A percentile compares a stretch with the other conserved stretches of the same genome.
Conservation (phyloP, 2,113 vertebrate species). For the Epinephelus lanceolatus region DNA sequence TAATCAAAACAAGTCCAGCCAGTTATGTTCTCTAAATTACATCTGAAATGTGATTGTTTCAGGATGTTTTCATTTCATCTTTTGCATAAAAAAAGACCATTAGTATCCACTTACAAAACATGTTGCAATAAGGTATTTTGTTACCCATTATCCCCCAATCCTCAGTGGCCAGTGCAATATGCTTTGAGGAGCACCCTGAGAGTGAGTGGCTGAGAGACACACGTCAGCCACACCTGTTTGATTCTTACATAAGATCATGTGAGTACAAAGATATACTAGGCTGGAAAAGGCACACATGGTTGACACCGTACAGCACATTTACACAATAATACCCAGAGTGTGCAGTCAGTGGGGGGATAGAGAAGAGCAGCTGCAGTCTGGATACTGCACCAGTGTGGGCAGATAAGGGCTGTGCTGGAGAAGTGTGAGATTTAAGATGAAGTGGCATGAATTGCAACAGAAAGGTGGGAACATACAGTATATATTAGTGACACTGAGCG, state of each 20-base stretch:
- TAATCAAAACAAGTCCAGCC: conserved; percentile 23
- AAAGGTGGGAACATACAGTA: conserved; percentile 36
- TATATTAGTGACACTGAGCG: conserved; percentile 23
- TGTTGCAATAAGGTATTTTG: not conserved
- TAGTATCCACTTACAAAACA: conserved; percentile 9
- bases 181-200: conserved; percentile 24
- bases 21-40: not conserved
- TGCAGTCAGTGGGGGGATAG: conserved; percentile 16
- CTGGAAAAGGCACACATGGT: conserved; percentile 28
- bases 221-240: conserved; percentile 61
- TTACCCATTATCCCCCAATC: conserved; percentile 3
- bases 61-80: not conserved
- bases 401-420: conserved; percentile 22
- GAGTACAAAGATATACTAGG: conserved; percentile 35
- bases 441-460: conserved; percentile 27
- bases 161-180: not conserved
- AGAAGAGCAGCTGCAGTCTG: conserved; percentile 44
- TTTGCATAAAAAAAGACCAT: conserved; percentile 2
- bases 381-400: conserved; percentile 49
- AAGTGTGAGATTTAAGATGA: conserved; percentile 49
- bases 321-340: conserved; percentile 44
- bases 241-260: conserved; percentile 51
- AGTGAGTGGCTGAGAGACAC: conserved; percentile 34
- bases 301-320: conserved; percentile 34
- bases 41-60: not conserved